Evolutionary conservation across 2,113 vertebrate genomes (phyloP), one percentile per base, ranked within the genome.

Genomic region (Coryphaenoides rupestris): DNA sequence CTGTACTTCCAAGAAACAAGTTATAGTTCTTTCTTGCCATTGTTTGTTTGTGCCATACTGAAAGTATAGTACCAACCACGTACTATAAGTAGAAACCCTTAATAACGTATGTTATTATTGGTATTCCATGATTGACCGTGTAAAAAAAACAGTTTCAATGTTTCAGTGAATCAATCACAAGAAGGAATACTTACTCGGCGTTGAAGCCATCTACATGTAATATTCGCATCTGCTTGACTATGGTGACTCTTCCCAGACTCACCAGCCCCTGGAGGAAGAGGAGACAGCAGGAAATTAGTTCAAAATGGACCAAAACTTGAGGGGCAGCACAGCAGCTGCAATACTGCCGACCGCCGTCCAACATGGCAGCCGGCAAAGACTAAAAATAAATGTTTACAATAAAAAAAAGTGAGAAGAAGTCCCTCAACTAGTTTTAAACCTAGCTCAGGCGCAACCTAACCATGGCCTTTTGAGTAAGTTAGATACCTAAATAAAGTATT

Each of bases 151-250:
- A 6, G 15, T 50, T 16, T n/a, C 1, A 58, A 26, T 58, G 57
- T 58, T 57, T n/a, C 23, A 55, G 23, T 57, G 5, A 26, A 54
- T 54, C 52, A 54, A 19, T 15, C 3, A 17, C 3, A 60, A 33
- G 21, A 17, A 19, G 21, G 62, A 61, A 67, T 75, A 96, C 96
- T 98, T 94, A 99, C 97, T 99, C 97, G 90, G 96, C 93, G 82
- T 98, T 98, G 93, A 99, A 99, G 90, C 97, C 96, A 85, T 99
- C 96, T 68, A 99, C 96, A 75, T 99, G 97, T 82, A 99, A 85
- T 90, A 99, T 98, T 88, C 95, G 90, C 97, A 99, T 99, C 82
- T 99, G 97, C 85, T 99, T 99, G 83, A 98, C 97, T 91, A 99
- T 99, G 84, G 97, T 99, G 90, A n/a, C 97, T 99, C 83, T 99